Base-by-base conservation (phyloP, 2,797 vertebrate species). In the Xenops minutus region DNA sequence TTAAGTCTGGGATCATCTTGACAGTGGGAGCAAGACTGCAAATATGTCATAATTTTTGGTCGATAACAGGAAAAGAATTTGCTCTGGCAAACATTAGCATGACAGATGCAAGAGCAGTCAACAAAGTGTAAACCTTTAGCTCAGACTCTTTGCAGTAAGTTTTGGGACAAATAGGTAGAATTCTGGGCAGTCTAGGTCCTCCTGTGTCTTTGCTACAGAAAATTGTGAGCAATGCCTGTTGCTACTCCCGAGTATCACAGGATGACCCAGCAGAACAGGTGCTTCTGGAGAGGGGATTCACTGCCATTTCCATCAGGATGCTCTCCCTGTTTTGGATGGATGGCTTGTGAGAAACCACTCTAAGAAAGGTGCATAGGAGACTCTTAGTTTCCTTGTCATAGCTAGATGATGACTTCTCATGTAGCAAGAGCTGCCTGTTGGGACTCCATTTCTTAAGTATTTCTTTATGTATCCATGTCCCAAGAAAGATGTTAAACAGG, bases 241-340 rank as follows among this genome's bases (percentile, higher is more conserved):
- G 61, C 41, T 91, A 0, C 17, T 56, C 26, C 62, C 72, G 49
- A 64, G n/a, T 61, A 54, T 61, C 26, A 39, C 34, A 55, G 44
- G 37, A 71, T 51, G 73, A 88, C 36, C n/a, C 23, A 51, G 34
- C 2, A 64, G 76, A 83, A 51, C 24, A 49, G 14, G 13, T 36
- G 10, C 0, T 0, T 74, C 22, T 32, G 6, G 9, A 34, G 13
- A 27, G 12, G 2, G 14, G 6, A 1, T 18, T 88, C n/a, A 11
- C 5, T 88, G 55, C 24, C 10, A 6, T 37, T 93, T 79, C 39
- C 21, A 20, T 39, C 29, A 36, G 30, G 14, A 10, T 37, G 8
- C 9, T 39, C 27, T 55, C 55, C 13, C 22, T 62, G n/a, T 34
- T 73, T 66, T 82, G 62, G 39, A 22, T 32, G 29, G 32, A 23